Percentiles rank a stretch among this genome's conserved stretches.
These are phyloP conservation scores for Coranthus polyacanthus DNA, from an alignment of 2,797 vertebrate species.

Conservation along the genomic window DNA sequence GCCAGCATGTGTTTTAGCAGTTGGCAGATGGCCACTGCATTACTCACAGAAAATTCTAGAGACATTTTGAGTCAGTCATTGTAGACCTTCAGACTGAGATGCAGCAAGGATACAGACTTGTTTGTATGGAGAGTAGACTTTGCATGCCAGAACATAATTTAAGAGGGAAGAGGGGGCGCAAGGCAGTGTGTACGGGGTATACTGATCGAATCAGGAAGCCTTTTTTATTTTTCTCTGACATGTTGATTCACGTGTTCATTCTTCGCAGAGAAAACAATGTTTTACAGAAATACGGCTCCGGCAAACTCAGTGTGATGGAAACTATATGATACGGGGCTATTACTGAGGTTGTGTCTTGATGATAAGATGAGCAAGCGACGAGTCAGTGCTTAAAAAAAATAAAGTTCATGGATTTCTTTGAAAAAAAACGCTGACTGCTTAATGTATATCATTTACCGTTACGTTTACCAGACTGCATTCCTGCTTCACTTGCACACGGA, in stretches of 20 bases:
- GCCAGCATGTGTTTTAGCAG: slow-evolving; percentile 23
- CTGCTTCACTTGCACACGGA: no score
- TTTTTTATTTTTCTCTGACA: neutral
- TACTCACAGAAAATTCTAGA: slow-evolving; percentile 8
- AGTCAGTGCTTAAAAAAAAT: neutral
- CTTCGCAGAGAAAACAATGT: neutral
- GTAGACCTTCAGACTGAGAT: neutral
- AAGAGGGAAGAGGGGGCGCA: no score
- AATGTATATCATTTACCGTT: slow-evolving; percentile 36
- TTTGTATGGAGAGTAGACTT: neutral
- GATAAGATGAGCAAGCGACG: slow-evolving; percentile 36
- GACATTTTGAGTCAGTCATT: neutral
- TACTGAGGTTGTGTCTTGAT: slow-evolving; percentile 18
- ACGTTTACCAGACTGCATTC: no score
- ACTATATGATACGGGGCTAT: neutral
- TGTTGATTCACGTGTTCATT: neutral
- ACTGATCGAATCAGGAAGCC: no score
- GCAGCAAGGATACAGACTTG: neutral
- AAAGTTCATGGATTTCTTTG: slow-evolving; percentile 15
- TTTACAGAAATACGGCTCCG: neutral
- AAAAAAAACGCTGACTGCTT: neutral
- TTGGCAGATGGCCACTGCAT: slow-evolving; percentile 21
- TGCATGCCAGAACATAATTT: neutral
- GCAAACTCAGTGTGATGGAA: slow-evolving; percentile 12
- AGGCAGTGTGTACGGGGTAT: no score